Conservation (phyloP, 2,113 vertebrate genomes). For the Bagarius yarrelli region DNA sequence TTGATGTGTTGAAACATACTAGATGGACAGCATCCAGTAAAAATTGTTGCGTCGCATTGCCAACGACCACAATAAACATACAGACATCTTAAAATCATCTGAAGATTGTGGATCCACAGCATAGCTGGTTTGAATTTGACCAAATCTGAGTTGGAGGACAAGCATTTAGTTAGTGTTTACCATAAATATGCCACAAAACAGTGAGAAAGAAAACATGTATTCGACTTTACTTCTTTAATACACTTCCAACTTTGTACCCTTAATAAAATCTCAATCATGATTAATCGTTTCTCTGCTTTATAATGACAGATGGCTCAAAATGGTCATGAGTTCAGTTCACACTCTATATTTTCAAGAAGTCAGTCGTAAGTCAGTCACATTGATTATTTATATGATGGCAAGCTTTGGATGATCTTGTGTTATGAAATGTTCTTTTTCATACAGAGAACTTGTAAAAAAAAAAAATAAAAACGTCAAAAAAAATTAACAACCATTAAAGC, state of each 20-base stretch:
- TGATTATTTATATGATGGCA: not conserved
- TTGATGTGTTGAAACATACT: not conserved
- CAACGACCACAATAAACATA: not conserved
- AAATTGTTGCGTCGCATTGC: not conserved
- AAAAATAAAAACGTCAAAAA: not conserved
- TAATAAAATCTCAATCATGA: not conserved
- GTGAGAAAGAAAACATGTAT: not conserved
- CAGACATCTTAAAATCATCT: not conserved
- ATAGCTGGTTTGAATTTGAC: slow-evolving; percentile 1
- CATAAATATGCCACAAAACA: not conserved
- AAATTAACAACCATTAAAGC: not conserved
- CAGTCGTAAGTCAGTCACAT: not conserved
- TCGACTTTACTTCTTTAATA: not conserved
- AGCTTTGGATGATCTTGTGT: not conserved
- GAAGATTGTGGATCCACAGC: not conserved
- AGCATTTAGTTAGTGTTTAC: not conserved
- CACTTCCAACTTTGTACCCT: no score
- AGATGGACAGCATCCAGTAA: not conserved
- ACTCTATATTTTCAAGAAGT: not conserved
- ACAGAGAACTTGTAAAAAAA: not conserved
- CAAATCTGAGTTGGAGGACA: not conserved
- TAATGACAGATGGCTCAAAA: not conserved
- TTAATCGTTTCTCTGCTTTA: not conserved
- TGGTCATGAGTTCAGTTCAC: not conserved
- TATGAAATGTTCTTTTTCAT: not conserved